Evolutionary conservation across 2,113 vertebrate genomes (phyloP), one percentile per base, ranked within the genome.

Genomic region (Hylia prasina): DNA sequence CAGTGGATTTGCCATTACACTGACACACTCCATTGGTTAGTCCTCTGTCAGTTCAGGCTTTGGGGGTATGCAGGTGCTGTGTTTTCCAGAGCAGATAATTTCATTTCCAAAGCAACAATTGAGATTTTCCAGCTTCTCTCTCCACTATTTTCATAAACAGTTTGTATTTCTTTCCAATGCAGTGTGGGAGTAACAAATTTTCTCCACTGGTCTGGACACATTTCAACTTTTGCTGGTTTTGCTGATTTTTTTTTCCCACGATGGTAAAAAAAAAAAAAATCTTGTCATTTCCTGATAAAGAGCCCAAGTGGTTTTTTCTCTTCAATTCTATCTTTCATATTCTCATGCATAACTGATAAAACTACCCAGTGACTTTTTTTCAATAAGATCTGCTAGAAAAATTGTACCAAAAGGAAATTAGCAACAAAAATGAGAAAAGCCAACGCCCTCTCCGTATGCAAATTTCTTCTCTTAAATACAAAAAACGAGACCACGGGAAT

Each of bases 401-500:
- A 92, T 58, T 15, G 31, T 13, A 72, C 25, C 50, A 83, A 68
- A 90, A 83, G 21, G 23, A 86, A 88, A 93, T 58, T 25, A 92
- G 47, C 64, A 77, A 83, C 51, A 77, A 53, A 83, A 79, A 48
- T 22, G 8, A 87, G 33, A 84, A 87, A 94, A 71, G 48, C 14
- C 31, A 78, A 57, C n/a, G 28, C 14, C 18, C 8, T 45, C 24
- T 64, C 53, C 47, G 54, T 35, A 63, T 56, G 47, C 35, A 85
- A 89, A 82, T 69, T 85, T 64, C 51, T 85, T 71, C 56, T 44
- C 50, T 85, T 82, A 72, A 82, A 83, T 12, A 37, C 11, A 28
- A 85, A 88, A 92, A 80, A 18, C 2, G 42, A 93, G 79, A 91
- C 83, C 68, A 79, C 66, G 27, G 56, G 97, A 94, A 89, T 97